Evolutionary conservation across 1,140 invertebrate species (phyloP).

Genomic region (Papilio aristodemus): DNA sequence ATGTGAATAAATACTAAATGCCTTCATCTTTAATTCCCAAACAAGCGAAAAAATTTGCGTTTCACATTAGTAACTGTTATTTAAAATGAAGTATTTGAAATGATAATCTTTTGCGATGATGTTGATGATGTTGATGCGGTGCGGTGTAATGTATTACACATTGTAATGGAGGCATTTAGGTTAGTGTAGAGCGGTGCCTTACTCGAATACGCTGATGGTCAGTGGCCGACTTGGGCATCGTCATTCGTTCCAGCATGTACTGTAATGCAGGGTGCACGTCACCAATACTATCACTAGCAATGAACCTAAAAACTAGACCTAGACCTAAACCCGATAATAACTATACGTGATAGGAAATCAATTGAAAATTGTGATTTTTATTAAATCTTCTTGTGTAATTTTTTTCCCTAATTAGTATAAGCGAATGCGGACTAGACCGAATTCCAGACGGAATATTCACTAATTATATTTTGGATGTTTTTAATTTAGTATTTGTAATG

Average conservation of each 20-base stretch:
- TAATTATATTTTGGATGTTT: background rate
- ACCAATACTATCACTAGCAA: slow-evolving; percentile 27
- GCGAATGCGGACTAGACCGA: background rate
- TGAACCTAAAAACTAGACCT: background rate
- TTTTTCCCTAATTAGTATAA: background rate
- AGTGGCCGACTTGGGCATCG: slow-evolving; percentile 89
- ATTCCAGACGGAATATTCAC: slow-evolving; percentile 3
- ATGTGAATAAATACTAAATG: slow-evolving; percentile 55
- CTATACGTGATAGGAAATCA: too few relatives aligned
- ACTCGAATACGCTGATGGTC: slow-evolving; percentile 94
- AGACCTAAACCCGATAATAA: background rate
- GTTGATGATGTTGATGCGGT: slow-evolving; percentile 4
- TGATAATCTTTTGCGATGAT: slow-evolving; percentile 25
- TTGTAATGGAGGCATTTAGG: slow-evolving; percentile 64
- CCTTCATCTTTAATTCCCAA: slow-evolving; percentile 53
- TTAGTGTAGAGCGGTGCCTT: slow-evolving; percentile 82
- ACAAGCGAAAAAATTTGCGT: slow-evolving; percentile 28
- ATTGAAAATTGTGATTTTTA: too few relatives aligned
- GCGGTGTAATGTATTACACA: slow-evolving; percentile 10
- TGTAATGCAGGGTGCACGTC: slow-evolving; percentile 82
- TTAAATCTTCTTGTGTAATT: background rate
- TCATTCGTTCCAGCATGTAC: slow-evolving; percentile 94
- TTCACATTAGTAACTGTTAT: slow-evolving; percentile 32
- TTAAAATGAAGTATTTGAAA: slow-evolving; percentile 25
- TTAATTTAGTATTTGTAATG: background rate